These are phyloP conservation scores for Platysteira castanea DNA, from an alignment of 2,113 vertebrate genomes.

Conservation along the genomic window DNA sequence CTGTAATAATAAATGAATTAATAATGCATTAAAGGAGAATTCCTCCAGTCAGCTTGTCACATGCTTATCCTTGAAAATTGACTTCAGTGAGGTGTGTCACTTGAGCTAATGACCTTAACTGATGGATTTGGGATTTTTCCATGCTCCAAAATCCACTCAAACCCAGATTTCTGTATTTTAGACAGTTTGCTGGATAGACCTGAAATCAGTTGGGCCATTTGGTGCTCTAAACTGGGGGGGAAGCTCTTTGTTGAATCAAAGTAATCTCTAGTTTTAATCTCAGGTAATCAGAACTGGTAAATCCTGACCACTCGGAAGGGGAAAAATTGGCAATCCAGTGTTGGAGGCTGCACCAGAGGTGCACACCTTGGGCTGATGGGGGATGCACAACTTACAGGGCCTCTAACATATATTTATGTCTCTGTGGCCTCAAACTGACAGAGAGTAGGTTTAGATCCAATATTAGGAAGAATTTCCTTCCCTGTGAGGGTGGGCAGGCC, in stretches of 20 bases:
- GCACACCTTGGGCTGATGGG: rapidly evolving
- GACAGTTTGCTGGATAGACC: background rate
- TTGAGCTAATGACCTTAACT: conserved; percentile 30
- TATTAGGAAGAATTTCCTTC: rapidly evolving
- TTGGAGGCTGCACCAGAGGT: background rate
- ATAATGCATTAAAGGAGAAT: conserved; percentile 57
- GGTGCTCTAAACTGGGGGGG: background rate
- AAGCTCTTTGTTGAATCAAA: background rate
- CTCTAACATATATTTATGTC: background rate
- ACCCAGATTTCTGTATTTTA: background rate
- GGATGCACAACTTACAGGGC: rapidly evolving
- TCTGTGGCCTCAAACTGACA: background rate
- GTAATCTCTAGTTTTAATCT: background rate
- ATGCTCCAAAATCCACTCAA: background rate
- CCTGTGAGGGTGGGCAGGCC: rapidly evolving
- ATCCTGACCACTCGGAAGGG: background rate
- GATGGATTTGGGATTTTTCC: conserved; percentile 3
- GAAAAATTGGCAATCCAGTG: rapidly evolving
- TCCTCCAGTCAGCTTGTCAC: conserved; percentile 21
- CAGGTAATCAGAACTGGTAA: background rate
- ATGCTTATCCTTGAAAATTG: conserved; percentile 30
- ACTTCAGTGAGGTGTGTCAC: conserved; percentile 1
- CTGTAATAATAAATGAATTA: conserved; percentile 64
- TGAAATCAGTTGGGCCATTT: background rate
- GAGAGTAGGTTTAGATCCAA: background rate